Conservation (phyloP, 2,113 vertebrate species). For the Sapajus apella region DNA sequence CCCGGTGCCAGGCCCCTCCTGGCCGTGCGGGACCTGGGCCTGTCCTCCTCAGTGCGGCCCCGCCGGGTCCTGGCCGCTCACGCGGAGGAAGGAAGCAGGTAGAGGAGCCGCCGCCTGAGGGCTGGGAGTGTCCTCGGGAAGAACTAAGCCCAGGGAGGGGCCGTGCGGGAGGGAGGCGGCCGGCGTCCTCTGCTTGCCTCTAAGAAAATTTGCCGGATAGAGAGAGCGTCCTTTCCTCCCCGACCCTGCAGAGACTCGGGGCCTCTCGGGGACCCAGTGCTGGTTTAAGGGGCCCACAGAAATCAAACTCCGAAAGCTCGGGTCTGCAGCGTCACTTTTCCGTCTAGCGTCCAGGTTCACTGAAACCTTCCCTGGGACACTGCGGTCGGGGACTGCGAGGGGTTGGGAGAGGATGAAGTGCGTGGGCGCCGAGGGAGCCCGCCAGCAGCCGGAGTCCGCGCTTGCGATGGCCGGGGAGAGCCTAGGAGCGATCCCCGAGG, state of each 20-base stretch:
- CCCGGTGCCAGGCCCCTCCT: fast-evolving
- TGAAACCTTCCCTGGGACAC: not conserved
- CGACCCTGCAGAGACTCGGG: not conserved
- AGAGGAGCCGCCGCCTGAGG: no score
- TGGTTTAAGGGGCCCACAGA: fast-evolving
- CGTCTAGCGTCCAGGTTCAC: not conserved
- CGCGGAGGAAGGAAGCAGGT: no score
- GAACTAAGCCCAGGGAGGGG: not conserved
- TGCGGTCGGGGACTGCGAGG: fast-evolving
- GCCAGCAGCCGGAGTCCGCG: fast-evolving
- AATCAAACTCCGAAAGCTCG: not conserved
- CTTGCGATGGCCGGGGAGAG: fast-evolving
- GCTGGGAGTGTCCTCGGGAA: not conserved
- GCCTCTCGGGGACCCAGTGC: fast-evolving
- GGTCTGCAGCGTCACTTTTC: not conserved
- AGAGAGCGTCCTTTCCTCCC: fast-evolving
- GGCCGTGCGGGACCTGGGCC: fast-evolving
- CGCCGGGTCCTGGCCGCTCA: fast-evolving
- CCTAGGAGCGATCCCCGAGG: fast-evolving
- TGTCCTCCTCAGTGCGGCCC: fast-evolving
- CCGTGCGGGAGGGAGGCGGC: fast-evolving
- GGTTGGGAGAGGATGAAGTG: fast-evolving
- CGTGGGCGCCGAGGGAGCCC: fast-evolving
- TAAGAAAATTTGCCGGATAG: not conserved
- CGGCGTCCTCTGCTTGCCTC: fast-evolving